Evolutionary conservation across 2,888 invertebrate genomes (phyloP).

Genomic region (Leptothorax acervorum): DNA sequence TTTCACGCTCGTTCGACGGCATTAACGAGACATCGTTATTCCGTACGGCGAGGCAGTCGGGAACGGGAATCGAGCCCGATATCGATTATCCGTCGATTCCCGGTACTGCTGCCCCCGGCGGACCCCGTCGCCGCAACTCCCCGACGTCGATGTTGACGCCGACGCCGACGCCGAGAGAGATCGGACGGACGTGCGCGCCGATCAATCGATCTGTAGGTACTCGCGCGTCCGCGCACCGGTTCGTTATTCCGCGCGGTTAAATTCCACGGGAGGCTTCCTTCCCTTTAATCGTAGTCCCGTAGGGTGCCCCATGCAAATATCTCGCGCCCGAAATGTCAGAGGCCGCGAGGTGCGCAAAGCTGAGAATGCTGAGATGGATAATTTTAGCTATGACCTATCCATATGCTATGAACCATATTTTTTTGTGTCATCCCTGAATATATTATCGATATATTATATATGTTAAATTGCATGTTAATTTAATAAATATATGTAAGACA

Average conservation of each 20-base stretch:
- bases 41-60: constrained; percentile 44
- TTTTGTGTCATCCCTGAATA: background rate
- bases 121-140: constrained; percentile 5
- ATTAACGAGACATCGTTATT: constrained; percentile 61
- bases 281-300: constrained; percentile 29
- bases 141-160: constrained; percentile 22
- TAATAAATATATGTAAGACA: background rate
- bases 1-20: constrained; percentile 52
- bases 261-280: constrained; percentile 35
- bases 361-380: background rate
- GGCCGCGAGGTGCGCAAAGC: background rate
- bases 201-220: constrained; percentile 35
- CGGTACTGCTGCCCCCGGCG: constrained; percentile 3
- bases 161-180: constrained; percentile 9
- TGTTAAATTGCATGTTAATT: background rate
- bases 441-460: background rate
- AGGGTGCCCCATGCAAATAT: constrained; percentile 4
- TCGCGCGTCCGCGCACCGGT: constrained; percentile 10
- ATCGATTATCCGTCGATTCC: constrained; percentile 59
- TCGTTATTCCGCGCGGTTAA: constrained; percentile 50
- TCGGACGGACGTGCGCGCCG: constrained; percentile 15
- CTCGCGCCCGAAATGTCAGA: background rate
- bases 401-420: no score
- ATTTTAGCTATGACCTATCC: background rate
- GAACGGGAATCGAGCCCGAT: constrained; percentile 45